phyloP scores from a whole-genome alignment of 23 tunicate genomes.

The Oikopleura vanhoeffeni region DNA sequence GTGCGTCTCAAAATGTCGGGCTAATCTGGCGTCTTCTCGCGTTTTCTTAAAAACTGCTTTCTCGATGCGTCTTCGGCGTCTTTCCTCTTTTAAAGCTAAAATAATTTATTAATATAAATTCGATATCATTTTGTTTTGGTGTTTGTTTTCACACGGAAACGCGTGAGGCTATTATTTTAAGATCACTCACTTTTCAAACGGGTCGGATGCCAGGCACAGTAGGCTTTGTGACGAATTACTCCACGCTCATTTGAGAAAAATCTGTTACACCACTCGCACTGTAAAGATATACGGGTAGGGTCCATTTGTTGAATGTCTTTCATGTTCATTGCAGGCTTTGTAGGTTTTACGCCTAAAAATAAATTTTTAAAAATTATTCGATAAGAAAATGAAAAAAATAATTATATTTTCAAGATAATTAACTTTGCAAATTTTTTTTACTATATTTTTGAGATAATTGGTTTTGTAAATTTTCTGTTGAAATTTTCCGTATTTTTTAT shows the following conservation, averaged over 20 bases:
- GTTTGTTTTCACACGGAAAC: not conserved
- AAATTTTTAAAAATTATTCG: no score
- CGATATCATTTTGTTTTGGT: not conserved
- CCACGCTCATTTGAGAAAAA: not conserved
- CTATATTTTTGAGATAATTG: no score
- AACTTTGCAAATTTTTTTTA: no score
- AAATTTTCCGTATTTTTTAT: no score
- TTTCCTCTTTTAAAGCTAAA: not conserved
- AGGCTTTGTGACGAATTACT: not conserved
- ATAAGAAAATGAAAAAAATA: no score
- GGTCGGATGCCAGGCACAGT: not conserved
- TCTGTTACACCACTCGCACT: slow-evolving; percentile 8
- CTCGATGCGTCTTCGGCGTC: not conserved
- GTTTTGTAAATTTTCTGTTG: no score
- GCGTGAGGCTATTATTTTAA: not conserved
- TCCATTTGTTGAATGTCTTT: not conserved
- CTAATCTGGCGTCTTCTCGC: not conserved
- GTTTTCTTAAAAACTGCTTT: not conserved
- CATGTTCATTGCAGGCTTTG: no score
- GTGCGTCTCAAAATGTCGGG: not conserved
- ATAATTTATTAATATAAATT: no score
- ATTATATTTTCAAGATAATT: no score
- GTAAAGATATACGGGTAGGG: not conserved
- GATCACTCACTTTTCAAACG: not conserved
- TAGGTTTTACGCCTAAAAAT: no score